Evolutionary conservation across 2,888 invertebrate genomes (phyloP).

Genomic region (Mesodorylaimus sp.): DNA sequence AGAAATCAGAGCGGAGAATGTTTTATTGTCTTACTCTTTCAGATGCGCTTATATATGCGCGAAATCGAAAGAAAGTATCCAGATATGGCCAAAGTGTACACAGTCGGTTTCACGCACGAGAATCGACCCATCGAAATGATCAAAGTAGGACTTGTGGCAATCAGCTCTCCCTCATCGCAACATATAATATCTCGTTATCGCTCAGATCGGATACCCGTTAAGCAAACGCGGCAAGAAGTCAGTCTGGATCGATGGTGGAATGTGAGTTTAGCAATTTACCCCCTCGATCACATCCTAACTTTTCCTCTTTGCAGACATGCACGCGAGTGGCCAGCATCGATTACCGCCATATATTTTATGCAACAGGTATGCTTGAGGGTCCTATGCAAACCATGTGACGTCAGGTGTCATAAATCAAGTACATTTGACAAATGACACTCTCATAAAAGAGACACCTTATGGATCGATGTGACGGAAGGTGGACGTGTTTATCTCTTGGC

Average conservation of each 20-base stretch:
- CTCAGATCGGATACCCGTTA: slow-evolving; percentile 20
- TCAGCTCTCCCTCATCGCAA: background rate
- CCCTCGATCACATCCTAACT: too few relatives aligned
- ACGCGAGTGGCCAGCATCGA: slow-evolving; percentile 28
- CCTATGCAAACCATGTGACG: background rate
- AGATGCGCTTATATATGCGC: slow-evolving; percentile 23
- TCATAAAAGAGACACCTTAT: too few relatives aligned
- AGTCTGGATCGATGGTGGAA: slow-evolving; percentile 27
- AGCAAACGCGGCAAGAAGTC: slow-evolving; percentile 21
- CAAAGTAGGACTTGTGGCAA: slow-evolving; percentile 15
- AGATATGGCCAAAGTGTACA: slow-evolving; percentile 20
- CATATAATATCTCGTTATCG: background rate
- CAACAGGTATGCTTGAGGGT: slow-evolving; percentile 20
- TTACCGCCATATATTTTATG: slow-evolving; percentile 27
- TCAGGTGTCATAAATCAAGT: background rate
- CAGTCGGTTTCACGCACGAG: slow-evolving; percentile 23
- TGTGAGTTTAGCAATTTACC: background rate
- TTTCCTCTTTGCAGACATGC: slow-evolving; percentile 27
- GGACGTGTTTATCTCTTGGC: too few relatives aligned
- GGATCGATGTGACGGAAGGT: too few relatives aligned
- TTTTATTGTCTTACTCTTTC: too few relatives aligned
- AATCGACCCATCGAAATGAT: slow-evolving; percentile 22
- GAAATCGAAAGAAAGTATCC: slow-evolving; percentile 20
- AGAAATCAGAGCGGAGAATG: too few relatives aligned
- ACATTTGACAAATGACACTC: background rate